Evolutionary conservation across 1,140 invertebrate species (phyloP).

Genomic region (Megalopta genalis): DNA sequence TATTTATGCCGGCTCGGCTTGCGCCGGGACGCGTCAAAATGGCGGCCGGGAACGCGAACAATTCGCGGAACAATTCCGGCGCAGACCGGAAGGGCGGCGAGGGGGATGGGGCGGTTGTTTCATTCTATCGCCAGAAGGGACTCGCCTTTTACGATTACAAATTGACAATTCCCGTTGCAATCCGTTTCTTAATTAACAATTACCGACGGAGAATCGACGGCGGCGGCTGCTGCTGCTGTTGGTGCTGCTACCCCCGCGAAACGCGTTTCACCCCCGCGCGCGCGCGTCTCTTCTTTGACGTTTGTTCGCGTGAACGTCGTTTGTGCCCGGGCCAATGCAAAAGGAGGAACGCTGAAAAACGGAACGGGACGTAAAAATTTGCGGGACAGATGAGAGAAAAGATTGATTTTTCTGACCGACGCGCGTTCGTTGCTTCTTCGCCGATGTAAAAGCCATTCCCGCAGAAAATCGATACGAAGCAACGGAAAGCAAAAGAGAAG

Average conservation of each 20-base stretch:
- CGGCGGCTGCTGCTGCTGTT: no score
- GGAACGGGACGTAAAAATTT: no score
- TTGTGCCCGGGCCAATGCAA: neutral
- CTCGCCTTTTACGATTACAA: constrained; percentile 64
- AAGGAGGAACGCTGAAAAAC: neutral
- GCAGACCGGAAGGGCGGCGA: constrained; percentile 51
- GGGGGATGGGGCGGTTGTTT: constrained; percentile 42
- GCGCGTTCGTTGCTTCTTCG: no score
- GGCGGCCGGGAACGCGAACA: neutral
- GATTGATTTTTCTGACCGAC: no score
- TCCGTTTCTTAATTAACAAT: constrained; percentile 65
- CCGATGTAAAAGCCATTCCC: no score
- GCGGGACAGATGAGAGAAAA: no score
- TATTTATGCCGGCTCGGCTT: no score
- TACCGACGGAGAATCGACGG: constrained; percentile 6
- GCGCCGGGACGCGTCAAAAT: neutral
- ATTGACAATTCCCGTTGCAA: constrained; percentile 71
- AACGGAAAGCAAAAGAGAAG: no score
- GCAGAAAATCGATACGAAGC: no score
- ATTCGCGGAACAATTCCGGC: constrained; percentile 54
- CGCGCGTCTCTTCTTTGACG: neutral
- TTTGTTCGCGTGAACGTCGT: neutral
- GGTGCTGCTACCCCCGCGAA: no score
- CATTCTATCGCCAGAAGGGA: constrained; percentile 40
- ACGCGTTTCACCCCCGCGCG: no score